Conservation (phyloP, 2,797 vertebrate genomes). For the Emydoidea blandingii region DNA sequence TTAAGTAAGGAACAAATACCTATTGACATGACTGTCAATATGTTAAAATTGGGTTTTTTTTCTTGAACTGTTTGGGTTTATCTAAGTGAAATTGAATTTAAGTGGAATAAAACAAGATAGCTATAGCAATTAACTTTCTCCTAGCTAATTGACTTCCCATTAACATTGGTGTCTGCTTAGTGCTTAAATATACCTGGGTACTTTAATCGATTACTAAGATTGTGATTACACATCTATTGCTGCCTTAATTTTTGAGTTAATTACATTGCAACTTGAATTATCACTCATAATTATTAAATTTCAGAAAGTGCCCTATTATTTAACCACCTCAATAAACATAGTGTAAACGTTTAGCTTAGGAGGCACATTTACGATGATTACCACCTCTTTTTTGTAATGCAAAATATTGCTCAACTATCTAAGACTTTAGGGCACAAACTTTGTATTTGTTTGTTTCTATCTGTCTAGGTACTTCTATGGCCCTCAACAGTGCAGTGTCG, state of each 20-base stretch:
- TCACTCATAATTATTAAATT: constrained; percentile 45
- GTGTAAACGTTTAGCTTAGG: constrained; percentile 61
- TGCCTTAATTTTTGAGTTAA: constrained; percentile 68
- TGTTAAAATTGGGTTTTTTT: constrained; percentile 55
- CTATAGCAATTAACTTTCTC: constrained; percentile 76
- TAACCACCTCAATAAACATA: constrained; percentile 60
- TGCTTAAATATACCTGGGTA: constrained; percentile 67
- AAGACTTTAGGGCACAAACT: neutral
- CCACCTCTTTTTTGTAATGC: neutral
- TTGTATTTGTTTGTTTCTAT: neutral
- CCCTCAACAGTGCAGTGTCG: neutral
- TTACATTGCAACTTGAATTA: constrained; percentile 40
- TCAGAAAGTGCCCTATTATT: constrained; percentile 41
- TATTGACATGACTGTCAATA: constrained; percentile 34
- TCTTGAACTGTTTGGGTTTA: constrained; percentile 40
- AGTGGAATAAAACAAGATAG: constrained; percentile 68
- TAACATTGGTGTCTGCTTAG: constrained; percentile 68
- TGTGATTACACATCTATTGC: constrained; percentile 68
- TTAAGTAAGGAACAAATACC: neutral
- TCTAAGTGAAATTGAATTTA: constrained; percentile 67
- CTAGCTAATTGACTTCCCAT: constrained; percentile 78
- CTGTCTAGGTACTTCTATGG: accelerated
- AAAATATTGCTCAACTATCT: neutral
- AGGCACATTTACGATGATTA: neutral
- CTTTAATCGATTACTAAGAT: constrained; percentile 54